Conservation (phyloP, 1,140 invertebrate genomes). For the Hyposmocoma kahamanoa region DNA sequence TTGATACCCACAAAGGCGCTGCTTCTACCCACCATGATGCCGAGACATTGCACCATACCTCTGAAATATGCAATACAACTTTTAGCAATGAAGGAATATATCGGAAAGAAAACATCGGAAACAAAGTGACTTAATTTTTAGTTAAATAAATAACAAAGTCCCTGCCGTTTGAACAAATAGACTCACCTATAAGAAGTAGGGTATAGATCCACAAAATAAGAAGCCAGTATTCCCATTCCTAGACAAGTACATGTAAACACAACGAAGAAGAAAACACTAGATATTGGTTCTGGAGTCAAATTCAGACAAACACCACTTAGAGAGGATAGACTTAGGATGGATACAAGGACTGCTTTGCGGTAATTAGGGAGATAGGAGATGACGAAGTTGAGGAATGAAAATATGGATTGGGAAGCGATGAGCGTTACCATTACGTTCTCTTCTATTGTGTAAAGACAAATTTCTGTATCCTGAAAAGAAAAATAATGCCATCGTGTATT, state of each 20-base stretch:
- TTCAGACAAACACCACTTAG: conserved; percentile 39
- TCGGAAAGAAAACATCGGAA: neutral
- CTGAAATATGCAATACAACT: conserved; percentile 21
- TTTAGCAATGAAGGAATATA: neutral
- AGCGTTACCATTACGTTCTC: conserved; percentile 49
- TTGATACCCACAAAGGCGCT: conserved; percentile 58
- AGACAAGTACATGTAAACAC: conserved; percentile 53
- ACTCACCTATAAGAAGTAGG: conserved; percentile 57
- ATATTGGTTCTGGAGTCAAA: conserved; percentile 48
- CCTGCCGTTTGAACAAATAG: too few relatives aligned
- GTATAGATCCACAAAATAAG: conserved; percentile 60
- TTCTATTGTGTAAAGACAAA: conserved; percentile 41
- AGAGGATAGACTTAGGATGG: conserved; percentile 37
- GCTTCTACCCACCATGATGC: conserved; percentile 58
- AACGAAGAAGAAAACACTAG: conserved; percentile 55
- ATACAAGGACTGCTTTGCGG: conserved; percentile 31
- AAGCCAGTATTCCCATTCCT: conserved; percentile 55
- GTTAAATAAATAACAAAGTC: too few relatives aligned
- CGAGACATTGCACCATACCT: conserved; percentile 58
- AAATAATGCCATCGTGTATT: too few relatives aligned
- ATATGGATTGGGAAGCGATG: conserved; percentile 36
- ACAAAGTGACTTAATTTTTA: too few relatives aligned
- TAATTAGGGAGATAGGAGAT: conserved; percentile 51
- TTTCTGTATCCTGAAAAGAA: conserved; percentile 33
- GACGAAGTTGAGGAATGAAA: conserved; percentile 47